These are phyloP conservation scores for Pseudomyrmex concolor DNA, from an alignment of 1,140 invertebrate species.

Conservation along the genomic window DNA sequence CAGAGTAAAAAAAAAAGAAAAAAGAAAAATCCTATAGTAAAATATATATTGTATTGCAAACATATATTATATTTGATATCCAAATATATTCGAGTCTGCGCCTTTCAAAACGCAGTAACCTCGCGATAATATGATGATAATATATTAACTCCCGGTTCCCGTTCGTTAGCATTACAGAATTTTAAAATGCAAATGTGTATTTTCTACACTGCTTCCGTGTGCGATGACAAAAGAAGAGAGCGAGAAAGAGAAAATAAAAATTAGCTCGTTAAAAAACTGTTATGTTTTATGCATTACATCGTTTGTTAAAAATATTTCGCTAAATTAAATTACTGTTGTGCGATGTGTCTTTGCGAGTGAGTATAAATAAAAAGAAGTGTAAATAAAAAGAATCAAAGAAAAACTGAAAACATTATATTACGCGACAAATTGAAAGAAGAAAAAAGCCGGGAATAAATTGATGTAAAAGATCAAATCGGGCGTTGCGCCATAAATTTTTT, in stretches of 20 bases:
- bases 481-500: conserved; percentile 31
- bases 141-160: not conserved
- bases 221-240: not conserved
- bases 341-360: not conserved
- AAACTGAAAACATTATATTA: not conserved
- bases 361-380: not conserved
- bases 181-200: conserved; percentile 9
- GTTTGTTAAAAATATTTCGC: not conserved
- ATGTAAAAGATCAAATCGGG: conserved; percentile 32
- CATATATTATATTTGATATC: not conserved
- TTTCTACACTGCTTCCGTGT: not conserved
- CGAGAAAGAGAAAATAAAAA: not conserved
- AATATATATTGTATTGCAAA: too few relatives aligned
- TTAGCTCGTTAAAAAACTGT: not conserved
- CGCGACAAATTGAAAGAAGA: conserved; percentile 7
- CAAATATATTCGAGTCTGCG: not conserved
- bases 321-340: not conserved
- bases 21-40: too few relatives aligned
- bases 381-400: not conserved
- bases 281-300: not conserved
- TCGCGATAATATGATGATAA: conserved; percentile 6
- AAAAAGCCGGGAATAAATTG: not conserved
- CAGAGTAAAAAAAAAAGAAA: too few relatives aligned
- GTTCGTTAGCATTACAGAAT: conserved; percentile 5
- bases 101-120: not conserved